Conservation (phyloP, 53 echinoderm and acorn worm species). For the Zoroaster sp. region DNA sequence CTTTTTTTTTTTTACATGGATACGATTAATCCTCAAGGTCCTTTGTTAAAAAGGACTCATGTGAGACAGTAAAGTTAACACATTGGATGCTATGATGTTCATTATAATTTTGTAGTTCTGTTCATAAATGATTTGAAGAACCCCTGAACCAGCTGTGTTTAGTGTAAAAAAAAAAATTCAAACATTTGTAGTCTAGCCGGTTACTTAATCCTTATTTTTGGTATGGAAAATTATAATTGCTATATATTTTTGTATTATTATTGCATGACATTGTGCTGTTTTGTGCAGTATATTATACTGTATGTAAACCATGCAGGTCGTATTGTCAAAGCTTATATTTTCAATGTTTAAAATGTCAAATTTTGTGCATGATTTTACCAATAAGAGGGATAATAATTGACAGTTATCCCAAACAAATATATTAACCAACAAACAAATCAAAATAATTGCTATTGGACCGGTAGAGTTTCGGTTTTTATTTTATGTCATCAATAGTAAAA, state of each 20-base stretch:
- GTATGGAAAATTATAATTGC: constrained; percentile 41
- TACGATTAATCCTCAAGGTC: no score
- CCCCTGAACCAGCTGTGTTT: no score
- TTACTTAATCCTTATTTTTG: constrained; percentile 16
- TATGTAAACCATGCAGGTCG: background rate
- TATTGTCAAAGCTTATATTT: background rate
- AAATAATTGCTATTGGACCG: background rate
- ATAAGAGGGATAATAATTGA: background rate
- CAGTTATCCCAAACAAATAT: background rate
- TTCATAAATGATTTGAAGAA: no score
- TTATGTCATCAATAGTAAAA: no score
- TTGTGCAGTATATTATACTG: background rate
- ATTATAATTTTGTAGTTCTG: no score
- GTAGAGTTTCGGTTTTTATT: no score
- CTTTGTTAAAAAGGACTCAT: no score
- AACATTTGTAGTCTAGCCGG: background rate
- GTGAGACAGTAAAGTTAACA: no score
- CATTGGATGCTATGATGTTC: no score
- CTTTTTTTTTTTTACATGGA: no score
- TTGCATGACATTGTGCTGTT: background rate
- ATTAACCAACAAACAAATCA: background rate
- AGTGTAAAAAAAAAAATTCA: no score
- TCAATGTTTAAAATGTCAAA: background rate
- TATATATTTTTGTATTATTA: constrained; percentile 38
- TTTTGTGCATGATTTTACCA: background rate